phyloP scores from a whole-genome alignment of 2,888 invertebrate genomes.

The Sabatieria punctata region DNA sequence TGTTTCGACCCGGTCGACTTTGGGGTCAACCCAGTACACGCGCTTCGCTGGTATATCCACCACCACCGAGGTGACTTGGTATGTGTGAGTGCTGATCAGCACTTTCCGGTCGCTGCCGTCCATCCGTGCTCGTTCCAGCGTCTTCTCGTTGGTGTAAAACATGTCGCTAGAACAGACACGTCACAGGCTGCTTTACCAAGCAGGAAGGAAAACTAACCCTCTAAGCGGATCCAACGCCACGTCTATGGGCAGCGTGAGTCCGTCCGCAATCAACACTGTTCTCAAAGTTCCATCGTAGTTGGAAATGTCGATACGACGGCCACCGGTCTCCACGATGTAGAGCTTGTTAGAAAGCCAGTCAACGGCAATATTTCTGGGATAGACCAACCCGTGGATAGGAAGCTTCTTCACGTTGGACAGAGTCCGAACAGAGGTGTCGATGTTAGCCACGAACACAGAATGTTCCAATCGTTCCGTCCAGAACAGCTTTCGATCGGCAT shows the following conservation, averaged over 20 bases:
- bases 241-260: slow-evolving; percentile 73
- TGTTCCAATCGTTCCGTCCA: slow-evolving; percentile 47
- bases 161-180: slow-evolving; percentile 40
- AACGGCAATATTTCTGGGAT: slow-evolving; percentile 49
- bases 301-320: slow-evolving; percentile 83
- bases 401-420: slow-evolving; percentile 15
- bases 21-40: slow-evolving; percentile 88
- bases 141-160: slow-evolving; percentile 44
- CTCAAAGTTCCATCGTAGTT: slow-evolving; percentile 69
- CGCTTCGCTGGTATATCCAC: slow-evolving; percentile 73
- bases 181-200: too few relatives aligned
- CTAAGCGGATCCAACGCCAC: slow-evolving; percentile 77
- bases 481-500: slow-evolving; percentile 62
- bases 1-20: slow-evolving; percentile 84
- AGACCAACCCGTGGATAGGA: slow-evolving; percentile 25
- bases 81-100: slow-evolving; percentile 75
- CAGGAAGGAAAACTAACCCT: slow-evolving; percentile 48
- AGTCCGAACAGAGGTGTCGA: not conserved
- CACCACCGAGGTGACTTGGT: slow-evolving; percentile 76
- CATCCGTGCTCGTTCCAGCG: slow-evolving; percentile 71
- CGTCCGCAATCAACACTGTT: slow-evolving; percentile 73
- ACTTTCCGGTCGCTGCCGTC: slow-evolving; percentile 67
- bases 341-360: too few relatives aligned
- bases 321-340: slow-evolving; percentile 65
- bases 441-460: slow-evolving; percentile 17